phyloP scores from a whole-genome alignment of 2,888 invertebrate genomes.

The Agrenia bidenticulata region DNA sequence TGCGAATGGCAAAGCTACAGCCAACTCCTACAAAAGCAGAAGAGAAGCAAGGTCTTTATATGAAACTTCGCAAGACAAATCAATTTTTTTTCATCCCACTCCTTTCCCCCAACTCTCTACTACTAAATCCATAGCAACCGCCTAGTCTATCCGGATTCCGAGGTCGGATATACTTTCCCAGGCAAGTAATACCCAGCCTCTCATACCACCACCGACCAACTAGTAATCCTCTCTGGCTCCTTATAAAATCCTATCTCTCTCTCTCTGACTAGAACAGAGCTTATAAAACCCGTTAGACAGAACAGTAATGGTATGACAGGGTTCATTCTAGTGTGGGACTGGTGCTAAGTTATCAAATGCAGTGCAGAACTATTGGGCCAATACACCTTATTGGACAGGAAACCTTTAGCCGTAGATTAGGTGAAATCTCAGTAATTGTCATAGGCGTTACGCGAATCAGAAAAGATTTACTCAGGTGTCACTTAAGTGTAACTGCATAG shows the following conservation, averaged over 20 bases:
- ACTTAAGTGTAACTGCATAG: too few relatives aligned
- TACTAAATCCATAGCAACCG: slow-evolving; percentile 22
- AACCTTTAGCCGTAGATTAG: too few relatives aligned
- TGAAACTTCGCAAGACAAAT: slow-evolving; percentile 21
- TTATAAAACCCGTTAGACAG: too few relatives aligned
- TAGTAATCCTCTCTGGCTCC: background rate
- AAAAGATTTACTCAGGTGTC: too few relatives aligned
- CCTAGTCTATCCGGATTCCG: background rate
- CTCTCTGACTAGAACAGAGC: background rate
- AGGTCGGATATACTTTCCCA: background rate
- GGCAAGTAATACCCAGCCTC: background rate
- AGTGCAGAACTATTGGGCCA: too few relatives aligned
- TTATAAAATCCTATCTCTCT: background rate
- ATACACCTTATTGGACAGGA: too few relatives aligned
- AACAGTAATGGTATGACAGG: too few relatives aligned
- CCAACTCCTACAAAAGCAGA: slow-evolving; percentile 20
- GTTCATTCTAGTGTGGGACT: too few relatives aligned
- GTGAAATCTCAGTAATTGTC: too few relatives aligned
- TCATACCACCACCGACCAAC: background rate
- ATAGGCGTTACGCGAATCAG: too few relatives aligned
- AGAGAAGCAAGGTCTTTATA: background rate
- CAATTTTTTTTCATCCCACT: slow-evolving; percentile 26
- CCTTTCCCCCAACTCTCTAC: slow-evolving; percentile 9
- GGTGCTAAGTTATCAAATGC: too few relatives aligned
- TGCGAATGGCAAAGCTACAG: slow-evolving; percentile 13